These are phyloP conservation scores for Halichoerus grypus DNA, from an alignment of 2,113 vertebrate species.

Conservation along the genomic window DNA sequence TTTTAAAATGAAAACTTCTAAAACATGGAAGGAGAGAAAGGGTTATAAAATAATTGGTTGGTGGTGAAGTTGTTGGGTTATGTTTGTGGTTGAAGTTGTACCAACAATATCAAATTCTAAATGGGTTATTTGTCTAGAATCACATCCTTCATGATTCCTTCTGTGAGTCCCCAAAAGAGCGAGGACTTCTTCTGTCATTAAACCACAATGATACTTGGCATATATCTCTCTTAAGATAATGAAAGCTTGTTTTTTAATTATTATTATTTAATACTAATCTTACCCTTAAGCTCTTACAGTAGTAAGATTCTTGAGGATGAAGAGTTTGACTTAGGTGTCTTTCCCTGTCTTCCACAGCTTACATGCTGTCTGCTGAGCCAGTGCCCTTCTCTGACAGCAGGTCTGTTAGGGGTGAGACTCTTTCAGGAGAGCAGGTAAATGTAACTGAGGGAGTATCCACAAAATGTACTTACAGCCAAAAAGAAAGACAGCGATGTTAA, in stretches of 20 bases:
- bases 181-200: neutral
- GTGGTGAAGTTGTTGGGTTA: neutral
- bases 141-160: neutral
- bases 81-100: neutral
- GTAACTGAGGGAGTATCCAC: too few relatives aligned
- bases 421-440: neutral
- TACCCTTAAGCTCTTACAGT: neutral
- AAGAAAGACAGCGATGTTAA: neutral
- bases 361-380: accelerated
- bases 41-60: neutral
- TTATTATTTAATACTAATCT: neutral
- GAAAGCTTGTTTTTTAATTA: neutral
- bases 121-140: neutral
- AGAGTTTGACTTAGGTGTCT: neutral
- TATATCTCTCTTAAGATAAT: neutral
- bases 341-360: neutral
- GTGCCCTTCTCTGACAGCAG: neutral
- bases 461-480: neutral
- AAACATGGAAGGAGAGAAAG: neutral
- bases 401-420: neutral
- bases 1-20: neutral
- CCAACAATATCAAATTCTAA: neutral
- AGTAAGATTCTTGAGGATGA: neutral
- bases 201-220: neutral
- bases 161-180: neutral